Conservation (phyloP, 2,888 invertebrate genomes). For the Zaprionus lineosus region DNA sequence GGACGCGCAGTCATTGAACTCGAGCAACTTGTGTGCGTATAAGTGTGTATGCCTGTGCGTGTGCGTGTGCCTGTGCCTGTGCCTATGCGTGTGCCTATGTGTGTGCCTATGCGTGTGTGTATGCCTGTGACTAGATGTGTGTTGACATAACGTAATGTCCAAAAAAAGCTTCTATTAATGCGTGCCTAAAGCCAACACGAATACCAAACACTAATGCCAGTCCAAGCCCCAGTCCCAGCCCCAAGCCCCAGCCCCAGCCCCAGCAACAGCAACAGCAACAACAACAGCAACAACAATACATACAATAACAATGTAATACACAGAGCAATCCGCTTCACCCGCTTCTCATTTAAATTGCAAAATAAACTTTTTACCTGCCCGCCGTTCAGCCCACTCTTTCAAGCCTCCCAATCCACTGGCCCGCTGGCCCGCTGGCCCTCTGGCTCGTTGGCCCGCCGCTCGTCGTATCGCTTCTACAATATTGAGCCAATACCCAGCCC, state of each 20-base stretch:
- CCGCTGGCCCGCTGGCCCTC: too few species aligned
- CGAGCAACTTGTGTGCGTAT: background rate
- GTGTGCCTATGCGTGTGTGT: background rate
- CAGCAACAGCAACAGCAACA: conserved; percentile 12
- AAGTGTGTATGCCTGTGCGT: background rate
- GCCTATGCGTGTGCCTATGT: background rate
- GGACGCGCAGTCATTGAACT: conserved; percentile 60
- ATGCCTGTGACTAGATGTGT: conserved; percentile 2
- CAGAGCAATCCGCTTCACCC: conserved; percentile 23
- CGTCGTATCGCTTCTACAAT: conserved; percentile 47
- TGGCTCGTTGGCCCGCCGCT: too few species aligned
- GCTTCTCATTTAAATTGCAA: conserved; percentile 62
- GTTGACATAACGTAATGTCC: conserved; percentile 35
- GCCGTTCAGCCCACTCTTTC: too few species aligned
- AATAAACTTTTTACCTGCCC: conserved; percentile 21
- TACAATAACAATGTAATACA: conserved; percentile 8
- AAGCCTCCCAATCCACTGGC: too few species aligned
- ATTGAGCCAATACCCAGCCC: conserved; percentile 1
- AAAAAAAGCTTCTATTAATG: conserved; percentile 31
- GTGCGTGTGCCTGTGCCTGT: background rate
- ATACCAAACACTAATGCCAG: too few species aligned
- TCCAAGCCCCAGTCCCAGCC: too few species aligned
- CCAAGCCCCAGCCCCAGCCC: too few species aligned
- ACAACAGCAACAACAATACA: conserved; percentile 15
- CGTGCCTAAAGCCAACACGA: conserved; percentile 55